Percentiles rank a stretch among this genome's conserved stretches.
These are phyloP conservation scores for Crenichthys baileyi DNA, from an alignment of 2,797 vertebrate species.

Conservation along the genomic window DNA sequence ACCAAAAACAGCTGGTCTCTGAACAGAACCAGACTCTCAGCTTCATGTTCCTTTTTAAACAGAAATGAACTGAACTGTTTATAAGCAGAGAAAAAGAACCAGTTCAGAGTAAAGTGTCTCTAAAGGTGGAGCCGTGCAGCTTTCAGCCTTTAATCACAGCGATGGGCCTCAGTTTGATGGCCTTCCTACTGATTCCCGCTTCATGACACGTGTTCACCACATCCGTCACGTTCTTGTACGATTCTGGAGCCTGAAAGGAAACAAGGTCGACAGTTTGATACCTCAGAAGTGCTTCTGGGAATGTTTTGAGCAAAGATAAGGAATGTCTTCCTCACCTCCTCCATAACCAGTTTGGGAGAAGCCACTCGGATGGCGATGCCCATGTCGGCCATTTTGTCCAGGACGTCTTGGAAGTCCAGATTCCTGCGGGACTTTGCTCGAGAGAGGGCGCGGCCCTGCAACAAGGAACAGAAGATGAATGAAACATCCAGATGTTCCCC, in stretches of 20 bases:
- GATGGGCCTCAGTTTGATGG: conserved; percentile 95
- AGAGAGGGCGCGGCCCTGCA: conserved; percentile 93
- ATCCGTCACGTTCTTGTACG: conserved; percentile 97
- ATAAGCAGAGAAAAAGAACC: not conserved
- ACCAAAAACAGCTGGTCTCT: not conserved
- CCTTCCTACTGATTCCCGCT: conserved; percentile 97
- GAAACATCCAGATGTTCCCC: not conserved
- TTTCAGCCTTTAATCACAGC: conserved; percentile 96
- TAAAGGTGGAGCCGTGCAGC: not conserved
- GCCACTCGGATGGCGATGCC: conserved; percentile 98
- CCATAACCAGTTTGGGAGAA: conserved; percentile 98
- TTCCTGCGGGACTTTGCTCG: conserved; percentile 97
- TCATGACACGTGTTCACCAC: conserved; percentile 97
- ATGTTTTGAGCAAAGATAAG: not conserved
- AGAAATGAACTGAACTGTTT: not conserved
- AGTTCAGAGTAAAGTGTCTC: conserved; percentile 6
- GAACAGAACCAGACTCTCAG: not conserved
- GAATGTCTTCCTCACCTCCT: conserved; percentile 84
- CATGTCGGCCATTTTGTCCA: conserved; percentile 95
- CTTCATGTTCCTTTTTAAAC: not conserved
- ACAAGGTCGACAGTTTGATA: not conserved
- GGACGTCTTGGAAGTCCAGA: conserved; percentile 98
- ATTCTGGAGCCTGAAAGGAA: conserved; percentile 90
- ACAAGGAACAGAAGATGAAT: not conserved
- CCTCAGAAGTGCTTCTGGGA: not conserved